Conservation (phyloP, 2,113 vertebrate genomes). For the Brevimyrus niger region DNA sequence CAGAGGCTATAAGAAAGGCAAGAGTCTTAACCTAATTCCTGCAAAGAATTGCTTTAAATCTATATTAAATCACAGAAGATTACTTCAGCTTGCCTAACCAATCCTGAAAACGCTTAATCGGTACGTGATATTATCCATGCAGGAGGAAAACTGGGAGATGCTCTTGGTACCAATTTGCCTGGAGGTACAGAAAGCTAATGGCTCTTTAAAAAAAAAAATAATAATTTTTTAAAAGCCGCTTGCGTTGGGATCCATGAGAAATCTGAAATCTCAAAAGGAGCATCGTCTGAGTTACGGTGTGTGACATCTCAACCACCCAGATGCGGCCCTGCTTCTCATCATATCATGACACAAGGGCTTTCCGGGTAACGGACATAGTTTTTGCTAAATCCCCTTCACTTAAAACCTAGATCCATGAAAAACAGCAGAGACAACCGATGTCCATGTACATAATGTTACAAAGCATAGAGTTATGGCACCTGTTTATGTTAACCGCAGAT, state of each 20-base stretch:
- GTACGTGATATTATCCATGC: background rate
- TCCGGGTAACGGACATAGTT: background rate
- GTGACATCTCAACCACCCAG: background rate
- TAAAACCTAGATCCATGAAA: background rate
- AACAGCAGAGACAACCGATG: background rate
- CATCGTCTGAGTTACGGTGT: background rate
- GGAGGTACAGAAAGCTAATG: background rate
- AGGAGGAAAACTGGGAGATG: background rate
- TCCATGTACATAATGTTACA: background rate
- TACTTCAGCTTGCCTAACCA: background rate
- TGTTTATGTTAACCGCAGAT: background rate
- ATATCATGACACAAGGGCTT: background rate
- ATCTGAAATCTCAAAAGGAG: background rate
- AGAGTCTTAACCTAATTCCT: background rate
- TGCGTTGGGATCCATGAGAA: background rate
- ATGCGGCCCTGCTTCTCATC: background rate
- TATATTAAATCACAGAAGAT: background rate
- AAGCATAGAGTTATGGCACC: background rate
- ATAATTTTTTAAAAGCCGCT: no score
- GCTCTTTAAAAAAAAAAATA: no score
- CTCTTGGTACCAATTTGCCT: background rate
- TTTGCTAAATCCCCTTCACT: background rate
- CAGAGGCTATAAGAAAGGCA: background rate
- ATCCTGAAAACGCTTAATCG: background rate
- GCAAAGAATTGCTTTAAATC: background rate